phyloP scores from a whole-genome alignment of 2,797 vertebrate genomes.

The Euthynnus affinis region DNA sequence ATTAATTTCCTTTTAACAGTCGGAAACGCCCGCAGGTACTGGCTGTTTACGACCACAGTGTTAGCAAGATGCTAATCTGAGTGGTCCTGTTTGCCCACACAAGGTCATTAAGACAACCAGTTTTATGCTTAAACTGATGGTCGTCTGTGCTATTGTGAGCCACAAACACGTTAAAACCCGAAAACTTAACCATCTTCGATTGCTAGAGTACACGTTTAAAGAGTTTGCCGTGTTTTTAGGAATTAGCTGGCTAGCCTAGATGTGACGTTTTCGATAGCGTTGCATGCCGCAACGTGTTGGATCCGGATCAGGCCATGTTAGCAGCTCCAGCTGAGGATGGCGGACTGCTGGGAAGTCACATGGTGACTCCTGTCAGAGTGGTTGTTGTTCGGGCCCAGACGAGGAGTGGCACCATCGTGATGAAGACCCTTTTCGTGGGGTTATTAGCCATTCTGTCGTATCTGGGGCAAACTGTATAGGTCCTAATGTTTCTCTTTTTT shows the following conservation, averaged over 20 bases:
- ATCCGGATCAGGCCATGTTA: conserved; percentile 59
- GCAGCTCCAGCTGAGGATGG: conserved; percentile 69
- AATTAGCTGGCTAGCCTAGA: conserved; percentile 6
- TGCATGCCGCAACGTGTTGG: conserved; percentile 68
- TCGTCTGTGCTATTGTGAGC: not conserved
- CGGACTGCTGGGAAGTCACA: conserved; percentile 73
- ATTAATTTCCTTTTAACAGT: not conserved
- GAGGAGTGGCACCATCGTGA: not conserved
- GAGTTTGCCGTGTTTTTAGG: not conserved
- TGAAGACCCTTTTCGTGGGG: not conserved
- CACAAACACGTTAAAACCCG: rapidly evolving
- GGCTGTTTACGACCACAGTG: conserved; percentile 40
- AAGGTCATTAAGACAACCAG: conserved; percentile 60
- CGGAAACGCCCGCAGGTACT: not conserved
- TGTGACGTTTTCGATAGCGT: conserved; percentile 44
- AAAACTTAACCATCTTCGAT: rapidly evolving
- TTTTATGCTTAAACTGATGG: not conserved
- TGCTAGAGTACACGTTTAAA: not conserved
- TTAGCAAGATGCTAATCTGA: conserved; percentile 59
- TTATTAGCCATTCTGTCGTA: not conserved
- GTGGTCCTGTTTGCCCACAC: conserved; percentile 42
- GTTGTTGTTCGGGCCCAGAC: conserved; percentile 52
- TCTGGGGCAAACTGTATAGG: rapidly evolving
- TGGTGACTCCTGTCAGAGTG: conserved; percentile 56
- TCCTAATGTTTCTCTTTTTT: not conserved